Percentiles rank a stretch among this genome's conserved stretches.
Conservation (phyloP, 2,113 vertebrate genomes). For the Megaceryle maxima region DNA sequence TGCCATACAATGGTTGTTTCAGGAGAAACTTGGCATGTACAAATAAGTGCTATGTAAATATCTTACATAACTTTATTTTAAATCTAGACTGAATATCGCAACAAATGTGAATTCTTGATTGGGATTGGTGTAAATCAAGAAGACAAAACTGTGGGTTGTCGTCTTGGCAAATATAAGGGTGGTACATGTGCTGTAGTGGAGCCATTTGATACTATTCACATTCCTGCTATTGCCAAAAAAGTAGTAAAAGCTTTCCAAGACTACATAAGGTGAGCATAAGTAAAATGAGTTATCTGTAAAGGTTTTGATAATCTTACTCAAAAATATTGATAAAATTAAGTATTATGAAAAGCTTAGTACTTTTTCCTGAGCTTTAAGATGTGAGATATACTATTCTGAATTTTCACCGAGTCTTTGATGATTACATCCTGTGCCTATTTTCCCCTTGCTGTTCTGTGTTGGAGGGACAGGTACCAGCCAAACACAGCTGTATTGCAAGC, state of each 20-base stretch:
- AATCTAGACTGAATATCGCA: conserved; percentile 91
- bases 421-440: neutral
- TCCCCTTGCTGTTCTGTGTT: neutral
- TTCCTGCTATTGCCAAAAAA: conserved; percentile 84
- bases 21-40: neutral
- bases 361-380: neutral
- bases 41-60: neutral
- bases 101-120: conserved; percentile 97
- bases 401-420: neutral
- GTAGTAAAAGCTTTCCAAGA: conserved; percentile 90
- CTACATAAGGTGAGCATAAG: conserved; percentile 87
- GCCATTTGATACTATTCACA: conserved; percentile 88
- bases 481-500: neutral
- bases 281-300: neutral
- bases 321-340: neutral
- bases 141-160: conserved; percentile 94
- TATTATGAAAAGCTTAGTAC: neutral
- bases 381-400: neutral
- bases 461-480: neutral
- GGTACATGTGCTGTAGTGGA: conserved; percentile 93
- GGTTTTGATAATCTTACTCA: neutral
- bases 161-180: conserved; percentile 95
- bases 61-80: conserved; percentile 51
- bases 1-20: neutral
- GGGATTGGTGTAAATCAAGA: conserved; percentile 87